Base-by-base conservation (phyloP, 2,797 vertebrate species). In the Spinus pinus region DNA sequence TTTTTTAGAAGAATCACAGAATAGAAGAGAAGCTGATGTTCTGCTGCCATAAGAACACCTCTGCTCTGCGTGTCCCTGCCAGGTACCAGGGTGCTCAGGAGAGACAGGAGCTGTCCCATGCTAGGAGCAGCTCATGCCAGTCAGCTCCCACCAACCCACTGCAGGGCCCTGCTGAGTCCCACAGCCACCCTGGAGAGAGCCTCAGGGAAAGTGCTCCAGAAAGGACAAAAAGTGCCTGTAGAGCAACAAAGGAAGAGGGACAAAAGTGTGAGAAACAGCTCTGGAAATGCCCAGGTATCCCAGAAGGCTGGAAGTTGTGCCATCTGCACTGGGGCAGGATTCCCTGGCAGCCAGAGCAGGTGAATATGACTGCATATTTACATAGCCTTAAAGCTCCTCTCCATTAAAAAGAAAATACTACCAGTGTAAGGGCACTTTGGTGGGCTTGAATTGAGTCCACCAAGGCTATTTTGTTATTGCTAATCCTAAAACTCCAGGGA, bases 61-160 rank as follows among this genome's bases (percentile, higher is more conserved):
- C 39, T 27, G 28, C 28, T 72, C 19, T 53, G 23, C 13, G 22
- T 30, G 5, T 27, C 22, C 1, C 1, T 30, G 39, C 21, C 35
- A 30, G 37, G 28, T 46, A 27, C 39, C 11, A 12, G 8, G 9
- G n/a, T 6, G 6, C 24, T 44, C 30, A 60, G 56, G 42, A n/a
- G 30, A 4, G 7, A 39, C 1, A 0, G 1, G 21, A 51, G 18
- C 27, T 51, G 28, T 23, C 15, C 30, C 0, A 1, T 7, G 22
- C 51, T 2, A 4, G 57, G 24, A 24, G 47, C 14, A 30, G 57
- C 6, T 3, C 2, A 28, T 5, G 54, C 53, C 66, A 42, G 22
- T 5, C 4, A 4, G 23, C 37, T 69, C 30, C 28, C 14, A 7
- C 9, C 3, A 14, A 31, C 5, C 5, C 16, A 10, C 7, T 4